Percentiles rank a stretch among this genome's conserved stretches.
Conservation (phyloP, 2,888 invertebrate species). For the Drosophila prostipennis region DNA sequence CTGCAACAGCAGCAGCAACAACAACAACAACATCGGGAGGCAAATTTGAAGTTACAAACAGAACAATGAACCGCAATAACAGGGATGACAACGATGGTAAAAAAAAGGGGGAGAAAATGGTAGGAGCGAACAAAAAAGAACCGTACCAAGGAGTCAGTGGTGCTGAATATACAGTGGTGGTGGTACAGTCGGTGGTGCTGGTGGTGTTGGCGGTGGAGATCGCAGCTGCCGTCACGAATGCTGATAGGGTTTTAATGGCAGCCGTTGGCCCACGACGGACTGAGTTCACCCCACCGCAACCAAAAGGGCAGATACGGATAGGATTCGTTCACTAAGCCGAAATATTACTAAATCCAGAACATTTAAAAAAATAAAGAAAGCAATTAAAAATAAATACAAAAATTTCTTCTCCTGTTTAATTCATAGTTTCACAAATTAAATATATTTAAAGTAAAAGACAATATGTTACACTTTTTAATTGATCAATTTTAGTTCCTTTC, state of each 20-base stretch:
- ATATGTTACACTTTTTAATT: too few relatives aligned
- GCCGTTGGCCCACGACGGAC: constrained; percentile 48
- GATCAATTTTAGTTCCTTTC: too few relatives aligned
- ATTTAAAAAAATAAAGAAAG: too few relatives aligned
- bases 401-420: too few relatives aligned
- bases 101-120: constrained; percentile 2
- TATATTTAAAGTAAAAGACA: too few relatives aligned
- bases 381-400: too few relatives aligned
- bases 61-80: constrained; percentile 74
- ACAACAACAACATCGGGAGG: constrained; percentile 49
- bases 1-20: constrained; percentile 25
- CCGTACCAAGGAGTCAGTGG: constrained; percentile 20
- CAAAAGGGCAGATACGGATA: constrained; percentile 10
- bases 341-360: too few relatives aligned
- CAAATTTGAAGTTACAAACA: constrained; percentile 66
- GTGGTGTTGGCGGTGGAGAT: constrained; percentile 44
- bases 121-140: constrained; percentile 31
- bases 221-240: constrained; percentile 72
- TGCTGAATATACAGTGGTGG: constrained; percentile 17
- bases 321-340: constrained; percentile 5
- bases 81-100: constrained; percentile 49
- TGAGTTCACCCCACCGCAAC: constrained; percentile 37
- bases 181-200: not conserved
- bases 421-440: too few relatives aligned
- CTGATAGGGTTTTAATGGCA: constrained; percentile 78